Evolutionary conservation across 2,797 vertebrate genomes (phyloP), one percentile per base, ranked within the genome.

Genomic region (Danio choprae): DNA sequence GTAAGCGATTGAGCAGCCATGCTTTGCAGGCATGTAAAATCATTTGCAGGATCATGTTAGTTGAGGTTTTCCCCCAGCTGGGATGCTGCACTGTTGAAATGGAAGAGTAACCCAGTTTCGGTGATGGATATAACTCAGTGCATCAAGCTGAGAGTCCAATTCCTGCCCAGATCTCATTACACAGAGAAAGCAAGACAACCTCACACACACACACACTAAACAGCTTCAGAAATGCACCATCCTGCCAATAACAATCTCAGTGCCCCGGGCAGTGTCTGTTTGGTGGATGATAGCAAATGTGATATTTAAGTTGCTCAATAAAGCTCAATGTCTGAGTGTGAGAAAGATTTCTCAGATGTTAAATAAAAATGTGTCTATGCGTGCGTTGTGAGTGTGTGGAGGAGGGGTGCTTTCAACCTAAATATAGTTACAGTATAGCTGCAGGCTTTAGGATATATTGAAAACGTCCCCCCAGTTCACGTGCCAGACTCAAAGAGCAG

Each of bases 301-400:
- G 59, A 55, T 80, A 48, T 80, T 71, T 65, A 74, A 80, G 74
- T 51, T 79, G 65, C 44, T 79, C 79, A 58, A 76, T 80, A 83
- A 80, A 80, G 48, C 77, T 20, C 22, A 73, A 63, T 65, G 46
- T 38, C 56, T 65, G 46, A 43, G 20, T 59, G 4, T 46, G 40
- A 20, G 18, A 53, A 76, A 65, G 56, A 64, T 65, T 69, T 70
- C 53, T 65, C 63, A 74, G 56, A 65, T 53, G 62, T 72, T 53
- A 73, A 60, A 81, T 62, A n/a, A 70, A 74, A 78, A 50, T 55
- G 7, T n/a, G n/a, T 43, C 7, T 12, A 22, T 50, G 12, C 41
- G 22, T 16, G 16, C 7, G 36, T 15, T 55, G 56, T 55, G 16
- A 6, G 38, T 20, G 58, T 71, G 43, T 65, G 6, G 44, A 51